These are phyloP conservation scores for Brachionus angularis DNA, from an alignment of 1,140 invertebrate genomes.

Conservation along the genomic window DNA sequence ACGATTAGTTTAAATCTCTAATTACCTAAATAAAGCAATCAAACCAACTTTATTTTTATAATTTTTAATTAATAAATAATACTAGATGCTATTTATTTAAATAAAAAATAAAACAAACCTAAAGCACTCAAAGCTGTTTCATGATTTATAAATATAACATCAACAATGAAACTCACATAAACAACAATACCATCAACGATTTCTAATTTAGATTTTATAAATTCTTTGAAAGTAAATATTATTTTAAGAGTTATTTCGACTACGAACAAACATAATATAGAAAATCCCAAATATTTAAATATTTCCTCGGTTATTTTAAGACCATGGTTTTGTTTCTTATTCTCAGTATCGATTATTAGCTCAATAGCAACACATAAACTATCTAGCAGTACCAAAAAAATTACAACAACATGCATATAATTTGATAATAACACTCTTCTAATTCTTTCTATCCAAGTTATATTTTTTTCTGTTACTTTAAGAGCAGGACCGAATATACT, in stretches of 20 bases:
- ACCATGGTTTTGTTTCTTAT: slow-evolving; percentile 5
- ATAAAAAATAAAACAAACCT: not conserved
- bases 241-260: slow-evolving; percentile 18
- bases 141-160: not conserved
- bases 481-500: slow-evolving; percentile 25
- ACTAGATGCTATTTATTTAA: not conserved
- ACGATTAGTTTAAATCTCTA: too few species aligned
- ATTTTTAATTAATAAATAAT: too few species aligned
- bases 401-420: slow-evolving; percentile 23
- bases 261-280: slow-evolving; percentile 24
- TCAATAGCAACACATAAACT: slow-evolving; percentile 27
- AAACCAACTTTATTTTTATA: slow-evolving; percentile 6
- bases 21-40: slow-evolving; percentile 11
- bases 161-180: slow-evolving; percentile 34
- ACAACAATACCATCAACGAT: slow-evolving; percentile 22
- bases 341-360: slow-evolving; percentile 18
- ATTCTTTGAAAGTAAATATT: slow-evolving; percentile 5
- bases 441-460: not conserved
- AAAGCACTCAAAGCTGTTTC: not conserved
- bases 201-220: slow-evolving; percentile 33
- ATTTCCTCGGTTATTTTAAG: not conserved
- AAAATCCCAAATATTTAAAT: slow-evolving; percentile 28
- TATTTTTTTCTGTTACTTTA: not conserved
- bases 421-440: slow-evolving; percentile 6
- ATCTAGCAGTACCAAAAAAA: slow-evolving; percentile 12